phyloP scores from a whole-genome alignment of 2,113 vertebrate genomes.

The Microcebus murinus region DNA sequence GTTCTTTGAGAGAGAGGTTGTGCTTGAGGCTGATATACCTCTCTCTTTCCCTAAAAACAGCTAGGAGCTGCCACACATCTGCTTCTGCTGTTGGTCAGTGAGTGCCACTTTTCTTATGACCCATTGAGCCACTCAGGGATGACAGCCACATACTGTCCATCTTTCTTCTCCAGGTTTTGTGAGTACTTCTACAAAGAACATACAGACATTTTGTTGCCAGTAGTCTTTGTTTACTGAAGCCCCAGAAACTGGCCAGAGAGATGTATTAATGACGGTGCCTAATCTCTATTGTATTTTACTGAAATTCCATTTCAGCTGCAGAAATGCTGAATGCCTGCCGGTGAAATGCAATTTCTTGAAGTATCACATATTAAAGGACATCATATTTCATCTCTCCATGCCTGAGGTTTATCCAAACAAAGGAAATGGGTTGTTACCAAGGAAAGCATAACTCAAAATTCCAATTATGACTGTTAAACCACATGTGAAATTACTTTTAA shows the following conservation, averaged over 20 bases:
- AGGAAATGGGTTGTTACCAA: conserved; percentile 63
- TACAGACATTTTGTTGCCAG: not conserved
- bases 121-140: not conserved
- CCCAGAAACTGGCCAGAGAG: not conserved
- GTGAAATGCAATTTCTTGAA: conserved; percentile 63
- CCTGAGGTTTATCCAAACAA: conserved; percentile 71
- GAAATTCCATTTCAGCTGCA: conserved; percentile 52
- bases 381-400: conserved; percentile 53
- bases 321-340: not conserved
- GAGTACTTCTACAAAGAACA: not conserved
- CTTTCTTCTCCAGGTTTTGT: not conserved
- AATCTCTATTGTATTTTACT: conserved; percentile 34
- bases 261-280: not conserved
- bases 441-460: conserved; percentile 71
- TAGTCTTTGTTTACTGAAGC: conserved; percentile 5
- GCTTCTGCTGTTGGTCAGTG: not conserved
- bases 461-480: conserved; percentile 73
- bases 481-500: conserved; percentile 79
- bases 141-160: not conserved
- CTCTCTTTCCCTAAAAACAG: not conserved
- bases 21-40: not conserved
- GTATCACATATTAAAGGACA: conserved; percentile 8
- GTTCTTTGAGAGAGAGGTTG: not conserved
- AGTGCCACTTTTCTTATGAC: not conserved
- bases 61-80: not conserved